Evolutionary conservation across 2,797 vertebrate genomes (phyloP), one percentile per base, ranked within the genome.

Genomic region (Spatula clypeata): DNA sequence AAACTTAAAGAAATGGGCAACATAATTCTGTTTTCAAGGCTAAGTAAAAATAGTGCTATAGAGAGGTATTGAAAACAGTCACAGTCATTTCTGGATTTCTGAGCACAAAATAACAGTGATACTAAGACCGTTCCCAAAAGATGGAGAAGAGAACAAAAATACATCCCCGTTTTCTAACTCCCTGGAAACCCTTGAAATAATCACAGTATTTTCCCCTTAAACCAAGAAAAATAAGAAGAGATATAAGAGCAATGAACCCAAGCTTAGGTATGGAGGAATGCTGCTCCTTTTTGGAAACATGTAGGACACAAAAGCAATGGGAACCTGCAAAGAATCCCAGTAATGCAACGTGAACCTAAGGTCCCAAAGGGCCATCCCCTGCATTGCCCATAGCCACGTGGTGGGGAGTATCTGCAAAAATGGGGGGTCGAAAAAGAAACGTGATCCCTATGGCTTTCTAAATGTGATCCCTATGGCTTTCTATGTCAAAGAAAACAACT

Each of bases 211-310:
- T 57, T 62, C 14, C 5, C 20, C 83, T n/a, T 72, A 11, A 24
- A 11, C 2, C 6, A 13, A n/a, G 13, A 61, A 24, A 55, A 65
- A 29, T 9, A 54, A 81, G 13, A 6, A 70, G 23, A 64, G 6
- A 14, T 0, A 0, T 2, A 47, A 69, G 18, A 73, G 11, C 19
- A 34, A 29, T 16, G 32, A 87, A 80, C 19, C 14, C 16, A 57
- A 45, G 11, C 18, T 49, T 67, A 60, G 31, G 57, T 6, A 20
- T 14, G 10, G 13, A 77, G 31, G 29, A 90, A 17, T 26, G 10
- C 1, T 26, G 15, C 0, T 36, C 18, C 6, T 67, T 29, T 5
- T 6, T 5, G 69, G 72, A 51, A 85, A 5, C n/a, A 6, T 27
- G 13, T 2, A 32, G 57, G 49, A 18, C 4, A 11, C 11, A 23